Conservation (phyloP, 2,888 invertebrate species). For the Agriopis aurantiaria region DNA sequence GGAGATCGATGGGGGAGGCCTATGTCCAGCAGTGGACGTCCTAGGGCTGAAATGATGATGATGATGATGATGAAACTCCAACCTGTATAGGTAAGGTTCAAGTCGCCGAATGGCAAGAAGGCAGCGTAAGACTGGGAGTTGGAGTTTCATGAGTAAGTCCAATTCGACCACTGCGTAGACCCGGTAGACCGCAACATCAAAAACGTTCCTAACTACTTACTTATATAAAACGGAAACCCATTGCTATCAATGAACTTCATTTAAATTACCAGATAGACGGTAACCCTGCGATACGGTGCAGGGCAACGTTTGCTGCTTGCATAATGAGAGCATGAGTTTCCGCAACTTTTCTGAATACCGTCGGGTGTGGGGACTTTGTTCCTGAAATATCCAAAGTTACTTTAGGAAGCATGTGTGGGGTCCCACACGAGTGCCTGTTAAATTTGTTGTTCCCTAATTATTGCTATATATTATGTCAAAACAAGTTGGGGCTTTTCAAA, state of each 20-base stretch:
- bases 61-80: no score
- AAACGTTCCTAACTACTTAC: no score
- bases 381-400: not conserved
- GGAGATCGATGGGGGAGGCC: no score
- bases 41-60: no score
- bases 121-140: no score
- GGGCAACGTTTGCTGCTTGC: constrained; percentile 16
- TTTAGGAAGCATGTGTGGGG: constrained; percentile 2
- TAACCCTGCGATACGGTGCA: not conserved
- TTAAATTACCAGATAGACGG: not conserved
- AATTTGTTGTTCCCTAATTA: not conserved
- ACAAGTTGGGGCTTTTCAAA: no score
- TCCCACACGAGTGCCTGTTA: not conserved
- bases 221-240: not conserved
- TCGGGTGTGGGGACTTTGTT: constrained; percentile 1
- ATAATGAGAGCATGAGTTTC: constrained; percentile 16
- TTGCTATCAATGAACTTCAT: not conserved
- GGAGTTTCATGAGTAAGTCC: no score
- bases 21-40: no score
- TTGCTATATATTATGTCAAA: not conserved
- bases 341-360: constrained; percentile 8
- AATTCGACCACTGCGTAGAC: no score
- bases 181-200: no score
- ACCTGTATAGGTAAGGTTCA: not conserved
- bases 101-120: no score